Conservation (phyloP, 2,888 invertebrate species). For the Capitulum mitella region DNA sequence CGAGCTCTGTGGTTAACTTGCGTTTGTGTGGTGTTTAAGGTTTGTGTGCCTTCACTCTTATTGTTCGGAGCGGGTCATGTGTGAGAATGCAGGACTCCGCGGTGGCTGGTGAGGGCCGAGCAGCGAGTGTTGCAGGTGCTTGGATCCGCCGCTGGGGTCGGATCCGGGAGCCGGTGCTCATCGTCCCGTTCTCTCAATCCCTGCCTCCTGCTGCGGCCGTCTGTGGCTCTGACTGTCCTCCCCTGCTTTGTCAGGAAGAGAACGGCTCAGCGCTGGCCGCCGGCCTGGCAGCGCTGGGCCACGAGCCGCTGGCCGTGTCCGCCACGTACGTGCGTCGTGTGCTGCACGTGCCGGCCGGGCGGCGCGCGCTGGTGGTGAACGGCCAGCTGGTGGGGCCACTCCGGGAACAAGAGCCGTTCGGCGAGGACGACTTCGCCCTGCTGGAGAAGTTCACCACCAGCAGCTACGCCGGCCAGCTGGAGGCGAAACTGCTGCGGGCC, state of each 20-base stretch:
- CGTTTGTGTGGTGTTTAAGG: too few relatives aligned
- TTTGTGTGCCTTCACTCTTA: too few relatives aligned
- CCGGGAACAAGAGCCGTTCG: constrained; percentile 62
- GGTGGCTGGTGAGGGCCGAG: too few relatives aligned
- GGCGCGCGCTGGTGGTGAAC: constrained; percentile 72
- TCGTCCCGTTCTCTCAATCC: too few relatives aligned
- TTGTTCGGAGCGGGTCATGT: too few relatives aligned
- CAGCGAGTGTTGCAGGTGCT: too few relatives aligned
- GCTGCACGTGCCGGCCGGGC: constrained; percentile 58
- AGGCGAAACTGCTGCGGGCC: constrained; percentile 37
- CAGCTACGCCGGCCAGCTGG: constrained; percentile 38
- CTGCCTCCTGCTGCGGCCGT: too few relatives aligned
- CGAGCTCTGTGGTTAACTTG: too few relatives aligned
- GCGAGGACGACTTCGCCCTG: constrained; percentile 77
- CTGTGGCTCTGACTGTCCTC: too few relatives aligned
- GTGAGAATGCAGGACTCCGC: too few relatives aligned
- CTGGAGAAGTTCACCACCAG: constrained; percentile 58
- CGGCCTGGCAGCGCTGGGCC: not conserved
- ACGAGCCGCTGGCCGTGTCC: not conserved
- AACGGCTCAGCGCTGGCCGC: not conserved
- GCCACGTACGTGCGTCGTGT: constrained; percentile 43
- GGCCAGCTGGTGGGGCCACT: constrained; percentile 84
- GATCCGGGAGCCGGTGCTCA: too few relatives aligned
- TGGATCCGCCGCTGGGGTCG: too few relatives aligned
- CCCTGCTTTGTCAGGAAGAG: not conserved